Evolutionary conservation across 2,113 vertebrate species (phyloP).

Genomic region (Notechis scutatus): DNA sequence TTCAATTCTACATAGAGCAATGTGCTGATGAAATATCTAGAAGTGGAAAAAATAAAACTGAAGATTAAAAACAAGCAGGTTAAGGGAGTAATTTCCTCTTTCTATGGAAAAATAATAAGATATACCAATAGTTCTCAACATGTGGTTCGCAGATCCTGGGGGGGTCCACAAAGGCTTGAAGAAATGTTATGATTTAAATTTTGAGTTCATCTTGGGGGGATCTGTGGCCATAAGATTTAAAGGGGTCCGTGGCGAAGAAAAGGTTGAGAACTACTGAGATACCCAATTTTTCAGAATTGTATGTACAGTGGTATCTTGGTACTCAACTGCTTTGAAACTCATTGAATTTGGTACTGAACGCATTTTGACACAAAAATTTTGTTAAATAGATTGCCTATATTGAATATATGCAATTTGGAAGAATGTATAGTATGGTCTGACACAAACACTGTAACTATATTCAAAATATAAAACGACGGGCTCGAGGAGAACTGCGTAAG

Average conservation of each 20-base stretch:
- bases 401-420: not conserved
- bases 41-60: not conserved
- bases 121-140: not conserved
- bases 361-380: not conserved
- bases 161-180: not conserved
- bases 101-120: not conserved
- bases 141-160: not conserved
- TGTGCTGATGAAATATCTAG: slow-evolving; percentile 86
- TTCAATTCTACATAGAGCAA: slow-evolving; percentile 86
- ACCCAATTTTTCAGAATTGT: not conserved
- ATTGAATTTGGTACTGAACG: not conserved
- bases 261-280: not conserved
- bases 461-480: not conserved
- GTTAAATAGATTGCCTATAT: not conserved
- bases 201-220: not conserved
- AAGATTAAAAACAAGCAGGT: not conserved
- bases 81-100: not conserved
- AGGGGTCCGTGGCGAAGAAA: not conserved
- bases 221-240: no score
- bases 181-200: not conserved
- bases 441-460: not conserved
- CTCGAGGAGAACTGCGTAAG: not conserved
- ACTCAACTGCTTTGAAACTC: not conserved
- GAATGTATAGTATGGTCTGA: not conserved
- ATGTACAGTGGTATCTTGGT: not conserved